Percentiles rank a stretch among this genome's conserved stretches.
Evolutionary conservation across 2,113 vertebrate genomes (phyloP).

Genomic region (Gymnarchus niloticus): DNA sequence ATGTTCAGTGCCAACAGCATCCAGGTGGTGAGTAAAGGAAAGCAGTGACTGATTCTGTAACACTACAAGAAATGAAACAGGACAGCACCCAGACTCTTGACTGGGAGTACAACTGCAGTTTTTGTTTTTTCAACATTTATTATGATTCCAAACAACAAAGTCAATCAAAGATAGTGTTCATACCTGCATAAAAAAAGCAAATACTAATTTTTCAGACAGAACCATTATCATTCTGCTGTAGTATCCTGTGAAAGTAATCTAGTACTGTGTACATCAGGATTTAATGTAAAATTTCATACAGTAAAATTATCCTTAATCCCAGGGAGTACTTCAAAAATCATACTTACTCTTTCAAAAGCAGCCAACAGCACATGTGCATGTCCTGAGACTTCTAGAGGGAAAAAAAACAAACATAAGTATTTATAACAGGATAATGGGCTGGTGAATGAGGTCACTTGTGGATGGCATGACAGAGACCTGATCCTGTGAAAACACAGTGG

Average conservation of each 20-base stretch:
- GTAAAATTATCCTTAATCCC: background rate
- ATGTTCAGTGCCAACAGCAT: conserved; percentile 1
- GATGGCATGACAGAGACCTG: background rate
- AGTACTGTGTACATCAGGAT: background rate
- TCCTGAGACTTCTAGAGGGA: conserved; percentile 81
- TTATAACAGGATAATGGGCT: background rate
- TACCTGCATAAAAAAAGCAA: background rate
- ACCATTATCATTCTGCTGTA: background rate
- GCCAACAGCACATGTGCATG: conserved; percentile 94
- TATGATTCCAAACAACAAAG: background rate
- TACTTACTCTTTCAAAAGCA: conserved; percentile 90
- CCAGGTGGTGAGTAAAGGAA: background rate
- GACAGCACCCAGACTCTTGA: background rate
- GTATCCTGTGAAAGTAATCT: conserved; percentile 6
- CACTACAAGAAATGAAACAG: background rate
- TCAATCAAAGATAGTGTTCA: background rate
- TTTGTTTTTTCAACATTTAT: background rate
- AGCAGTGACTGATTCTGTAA: background rate
- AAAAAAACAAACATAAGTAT: conserved; percentile 30
- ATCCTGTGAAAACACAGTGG: background rate
- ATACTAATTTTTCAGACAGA: background rate
- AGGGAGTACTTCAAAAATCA: background rate
- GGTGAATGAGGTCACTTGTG: background rate
- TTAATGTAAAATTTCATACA: conserved; percentile 3
- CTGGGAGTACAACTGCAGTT: background rate